Evolutionary conservation across 2,888 invertebrate species (phyloP).

Genomic region (Exephanes ischioxanthus): DNA sequence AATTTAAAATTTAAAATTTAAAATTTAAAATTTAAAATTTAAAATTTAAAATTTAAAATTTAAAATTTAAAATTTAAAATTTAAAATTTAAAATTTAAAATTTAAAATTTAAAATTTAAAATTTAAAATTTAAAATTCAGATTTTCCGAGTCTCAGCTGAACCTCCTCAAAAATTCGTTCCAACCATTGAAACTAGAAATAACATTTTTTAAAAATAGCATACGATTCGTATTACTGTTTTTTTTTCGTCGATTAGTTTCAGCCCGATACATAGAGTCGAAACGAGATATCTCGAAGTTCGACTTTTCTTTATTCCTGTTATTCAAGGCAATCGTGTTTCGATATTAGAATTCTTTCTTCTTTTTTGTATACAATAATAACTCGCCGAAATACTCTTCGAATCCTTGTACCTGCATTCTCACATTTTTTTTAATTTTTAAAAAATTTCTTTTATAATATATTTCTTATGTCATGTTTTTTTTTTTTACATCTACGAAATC

Average conservation of each 20-base stretch:
- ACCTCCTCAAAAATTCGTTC: not conserved
- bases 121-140: not conserved
- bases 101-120: not conserved
- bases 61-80: not conserved
- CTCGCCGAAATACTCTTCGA: constrained; percentile 45
- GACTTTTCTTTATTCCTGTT: constrained; percentile 42
- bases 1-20: not conserved
- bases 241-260: constrained; percentile 17
- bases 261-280: not conserved
- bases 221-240: not conserved
- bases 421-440: not conserved
- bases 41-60: too few species aligned
- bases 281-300: constrained; percentile 12
- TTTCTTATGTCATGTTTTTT: constrained; percentile 13
- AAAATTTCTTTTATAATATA: not conserved
- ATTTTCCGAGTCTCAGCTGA: not conserved
- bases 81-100: not conserved
- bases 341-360: constrained; percentile 52
- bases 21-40: not conserved
- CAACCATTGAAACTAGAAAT: not conserved
- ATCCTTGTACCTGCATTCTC: constrained; percentile 34
- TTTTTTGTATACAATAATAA: constrained; percentile 41
- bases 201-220: not conserved
- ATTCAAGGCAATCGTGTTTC: constrained; percentile 64
- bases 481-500: constrained; percentile 41